Conservation (phyloP, 2,113 vertebrate species). For the Aegithalos caudatus region DNA sequence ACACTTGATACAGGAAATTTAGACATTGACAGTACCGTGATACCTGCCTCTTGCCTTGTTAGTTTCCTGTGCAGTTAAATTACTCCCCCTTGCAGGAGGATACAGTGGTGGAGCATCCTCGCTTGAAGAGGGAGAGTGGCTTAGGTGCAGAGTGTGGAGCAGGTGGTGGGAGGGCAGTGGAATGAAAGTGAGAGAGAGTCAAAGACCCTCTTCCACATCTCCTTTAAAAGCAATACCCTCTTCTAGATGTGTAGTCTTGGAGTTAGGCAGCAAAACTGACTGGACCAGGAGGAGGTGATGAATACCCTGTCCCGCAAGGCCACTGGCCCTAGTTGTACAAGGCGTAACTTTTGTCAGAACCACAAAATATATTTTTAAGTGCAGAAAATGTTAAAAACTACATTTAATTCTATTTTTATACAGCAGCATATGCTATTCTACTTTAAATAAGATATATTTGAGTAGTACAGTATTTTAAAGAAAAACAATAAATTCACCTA, state of each 20-base stretch:
- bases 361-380: not conserved
- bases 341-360: not conserved
- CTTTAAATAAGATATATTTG: not conserved
- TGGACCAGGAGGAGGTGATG: not conserved
- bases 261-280: not conserved
- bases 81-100: not conserved
- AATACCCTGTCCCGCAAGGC: not conserved
- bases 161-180: not conserved
- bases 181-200: not conserved
- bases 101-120: rapidly evolving
- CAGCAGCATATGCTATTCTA: not conserved
- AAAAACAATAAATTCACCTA: not conserved
- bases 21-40: rapidly evolving
- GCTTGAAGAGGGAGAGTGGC: not conserved
- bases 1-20: not conserved
- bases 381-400: not conserved
- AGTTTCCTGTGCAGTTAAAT: not conserved
- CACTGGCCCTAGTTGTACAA: not conserved
- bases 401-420: not conserved
- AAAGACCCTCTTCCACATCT: not conserved
- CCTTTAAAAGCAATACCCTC: not conserved
- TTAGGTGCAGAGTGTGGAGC: not conserved
- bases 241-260: not conserved
- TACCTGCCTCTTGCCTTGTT: not conserved
- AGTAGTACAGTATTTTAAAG: not conserved